Evolutionary conservation across 2,113 vertebrate species (phyloP), one percentile per base, ranked within the genome.

Genomic region (Harpagus bidentatus): DNA sequence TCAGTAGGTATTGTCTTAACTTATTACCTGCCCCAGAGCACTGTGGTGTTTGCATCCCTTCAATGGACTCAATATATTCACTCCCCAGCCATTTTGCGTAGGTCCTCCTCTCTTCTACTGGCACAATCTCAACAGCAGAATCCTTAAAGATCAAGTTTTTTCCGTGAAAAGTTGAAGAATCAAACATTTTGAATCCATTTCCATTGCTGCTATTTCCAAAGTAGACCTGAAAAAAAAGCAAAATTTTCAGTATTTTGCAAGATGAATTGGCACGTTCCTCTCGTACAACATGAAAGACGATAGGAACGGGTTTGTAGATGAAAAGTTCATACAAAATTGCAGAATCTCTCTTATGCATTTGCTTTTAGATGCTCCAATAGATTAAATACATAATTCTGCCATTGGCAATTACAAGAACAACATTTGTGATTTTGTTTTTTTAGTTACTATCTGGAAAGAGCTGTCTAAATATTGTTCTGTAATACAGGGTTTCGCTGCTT

Each of bases 121-220:
- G 98, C 72, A 99, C 98, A 0, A 98, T 96, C 38, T 73, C 97
- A 28, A 98, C 26, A 0, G 99, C 97, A 78, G 99, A 99, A 95
- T 99, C 99, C 92, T 99, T 99, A 97, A 99, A 99, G 83, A 99
- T 98, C 84, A 99, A 98, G 94, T 99, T 98, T 72, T 97, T 97
- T 74, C 99, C 98, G 1, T 90, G 42, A 77, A 99, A 99, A 47
- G 38, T 4, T 74, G 98, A 96, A 9, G 99, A 99, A 96, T 99
- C 98, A 72, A 99, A 99, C 99, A 99, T 99, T 97, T 92, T 98
- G 97, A 99, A 99, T 48, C 63, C 98, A 13, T 98, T 92, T 95
- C 1, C 61, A 48, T 97, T 84, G 94, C 87, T 93, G 84, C 98
- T 98, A 1, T 97, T 98, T 78, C 98, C 98, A 90, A 99, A 99